Percentiles rank a stretch among this genome's conserved stretches.
Evolutionary conservation across 2,113 vertebrate species (phyloP).

Genomic region (Coptodon rendalli): DNA sequence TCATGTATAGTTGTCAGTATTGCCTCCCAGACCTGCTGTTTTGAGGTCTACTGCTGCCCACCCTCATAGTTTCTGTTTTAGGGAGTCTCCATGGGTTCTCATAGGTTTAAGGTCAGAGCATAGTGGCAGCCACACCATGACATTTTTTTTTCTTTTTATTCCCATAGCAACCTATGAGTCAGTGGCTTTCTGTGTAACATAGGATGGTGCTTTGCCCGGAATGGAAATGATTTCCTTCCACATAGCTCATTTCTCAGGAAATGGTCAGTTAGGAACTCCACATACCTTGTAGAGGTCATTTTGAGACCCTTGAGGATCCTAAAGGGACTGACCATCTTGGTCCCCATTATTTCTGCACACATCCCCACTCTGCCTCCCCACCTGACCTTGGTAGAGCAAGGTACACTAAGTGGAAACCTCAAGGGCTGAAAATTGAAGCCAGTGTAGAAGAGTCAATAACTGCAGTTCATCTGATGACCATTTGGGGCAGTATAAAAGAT

Average conservation of each 20-base stretch:
- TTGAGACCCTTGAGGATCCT: neutral
- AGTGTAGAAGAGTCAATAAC: neutral
- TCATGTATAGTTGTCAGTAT: neutral
- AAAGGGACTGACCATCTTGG: neutral
- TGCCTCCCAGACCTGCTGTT: neutral
- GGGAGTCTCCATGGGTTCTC: neutral
- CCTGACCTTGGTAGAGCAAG: neutral
- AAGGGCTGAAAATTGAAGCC: neutral
- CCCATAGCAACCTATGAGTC: neutral
- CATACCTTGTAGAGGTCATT: neutral
- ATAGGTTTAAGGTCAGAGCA: neutral
- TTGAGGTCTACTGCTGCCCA: neutral
- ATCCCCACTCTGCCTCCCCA: neutral
- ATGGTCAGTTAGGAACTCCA: neutral
- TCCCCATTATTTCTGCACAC: neutral
- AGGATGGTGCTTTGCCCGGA: neutral
- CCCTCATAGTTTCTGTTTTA: neutral
- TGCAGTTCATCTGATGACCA: neutral
- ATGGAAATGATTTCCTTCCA: neutral
- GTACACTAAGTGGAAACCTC: neutral
- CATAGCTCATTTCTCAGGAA: neutral
- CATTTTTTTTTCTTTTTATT: neutral
- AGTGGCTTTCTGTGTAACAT: neutral
- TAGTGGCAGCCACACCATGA: neutral
- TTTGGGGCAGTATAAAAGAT: neutral